Evolutionary conservation across 2,888 invertebrate genomes (phyloP), one percentile per base, ranked within the genome.

Genomic region (Brachyptera risi): DNA sequence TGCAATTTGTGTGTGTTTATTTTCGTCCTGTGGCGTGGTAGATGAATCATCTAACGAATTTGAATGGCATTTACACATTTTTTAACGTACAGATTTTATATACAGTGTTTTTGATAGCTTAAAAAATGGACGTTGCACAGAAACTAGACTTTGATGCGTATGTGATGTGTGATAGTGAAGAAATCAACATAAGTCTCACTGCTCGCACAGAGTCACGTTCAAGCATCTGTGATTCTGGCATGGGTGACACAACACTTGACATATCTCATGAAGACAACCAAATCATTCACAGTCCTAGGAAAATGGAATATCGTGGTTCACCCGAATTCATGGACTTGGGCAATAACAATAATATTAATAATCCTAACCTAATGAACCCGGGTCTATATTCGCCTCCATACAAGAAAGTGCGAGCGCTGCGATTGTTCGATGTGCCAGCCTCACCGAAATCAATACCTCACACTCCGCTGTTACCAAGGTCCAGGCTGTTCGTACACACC

Each of bases 381-480:
- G 59, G 44, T 13, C 23, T 60, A 11, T 35, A 59, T 51, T 68
- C 75, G 3, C 85, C 85, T 31, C 85, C 85, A 7, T 83, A 83
- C 67, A 80, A 81, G 67, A 73, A 80, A 67, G 81, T 83, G 35
- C 72, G 81, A 66, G 80, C 84, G 1, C 71, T 77, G 70, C 84
- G 91, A 68, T 76, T 94, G 1, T 90, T 90, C 71, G 92, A 92
- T 76, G 89, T 89, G 56, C 92, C 92, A 0, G 85, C 89, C 65
- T 92, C 92, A 3, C 92, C 93, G 2, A 92, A 91, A 76, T 90
- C 90, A 0, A 79, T 93, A 17, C 75, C 90, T 31, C 84, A 88
- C 0, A 81, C 86, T 47, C 84, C 86, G 1, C 47, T 37, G 9
- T 42, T 58, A 7, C 56, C 60, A 3, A 60, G 59, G 17, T 58